Percentiles rank a stretch among this genome's conserved stretches.
Evolutionary conservation across 2,888 invertebrate genomes (phyloP).

Genomic region (Fragum sueziense): DNA sequence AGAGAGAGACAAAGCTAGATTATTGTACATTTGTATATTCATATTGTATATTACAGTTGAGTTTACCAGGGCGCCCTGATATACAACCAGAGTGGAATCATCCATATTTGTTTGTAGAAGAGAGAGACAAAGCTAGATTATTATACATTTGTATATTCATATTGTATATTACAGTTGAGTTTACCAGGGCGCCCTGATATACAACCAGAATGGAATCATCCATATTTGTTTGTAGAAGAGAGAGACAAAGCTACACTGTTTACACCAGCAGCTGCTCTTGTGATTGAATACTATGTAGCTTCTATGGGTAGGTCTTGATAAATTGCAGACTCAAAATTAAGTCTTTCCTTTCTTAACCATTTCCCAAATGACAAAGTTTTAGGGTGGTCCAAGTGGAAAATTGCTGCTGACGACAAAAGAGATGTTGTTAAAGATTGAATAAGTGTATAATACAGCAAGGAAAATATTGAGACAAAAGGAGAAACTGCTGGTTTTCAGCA

Average conservation of each 20-base stretch:
- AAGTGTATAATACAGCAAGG: too few species aligned
- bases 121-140: slow-evolving; percentile 74
- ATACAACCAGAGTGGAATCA: slow-evolving; percentile 78
- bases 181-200: slow-evolving; percentile 76
- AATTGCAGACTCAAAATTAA: too few species aligned
- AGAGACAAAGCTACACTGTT: slow-evolving; percentile 79
- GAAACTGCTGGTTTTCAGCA: too few species aligned
- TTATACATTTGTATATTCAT: too few species aligned
- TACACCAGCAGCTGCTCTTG: slow-evolving; percentile 78
- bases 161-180: slow-evolving; percentile 76
- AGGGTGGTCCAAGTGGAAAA: too few species aligned
- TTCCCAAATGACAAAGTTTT: too few species aligned
- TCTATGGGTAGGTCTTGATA: slow-evolving; percentile 54
- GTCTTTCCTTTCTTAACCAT: too few species aligned
- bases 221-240: slow-evolving; percentile 75
- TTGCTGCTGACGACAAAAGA: too few species aligned
- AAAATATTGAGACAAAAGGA: too few species aligned
- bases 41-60: slow-evolving; percentile 77
- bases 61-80: slow-evolving; percentile 76
- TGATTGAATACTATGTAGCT: slow-evolving; percentile 78
- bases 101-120: slow-evolving; percentile 76
- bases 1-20: slow-evolving; percentile 74
- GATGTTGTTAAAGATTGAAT: too few species aligned
- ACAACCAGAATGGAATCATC: slow-evolving; percentile 79
- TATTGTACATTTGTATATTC: not conserved